A percentile compares a stretch with the other conserved stretches of the same genome.
phyloP scores from a whole-genome alignment of 2,113 vertebrate species.

The Fukomys damarensis region DNA sequence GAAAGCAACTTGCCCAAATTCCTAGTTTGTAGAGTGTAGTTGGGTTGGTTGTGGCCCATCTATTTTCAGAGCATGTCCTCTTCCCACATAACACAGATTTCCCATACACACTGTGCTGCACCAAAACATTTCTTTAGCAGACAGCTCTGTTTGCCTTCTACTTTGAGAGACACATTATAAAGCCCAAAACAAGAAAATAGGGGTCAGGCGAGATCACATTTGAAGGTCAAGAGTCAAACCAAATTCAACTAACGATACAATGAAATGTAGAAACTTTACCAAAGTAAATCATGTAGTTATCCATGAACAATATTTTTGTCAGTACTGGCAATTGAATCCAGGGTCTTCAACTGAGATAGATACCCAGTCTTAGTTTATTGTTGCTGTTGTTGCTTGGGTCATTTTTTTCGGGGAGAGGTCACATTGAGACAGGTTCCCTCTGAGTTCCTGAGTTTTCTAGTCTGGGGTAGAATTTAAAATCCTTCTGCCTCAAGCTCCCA shows the following conservation, averaged over 20 bases:
- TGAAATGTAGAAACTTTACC: not conserved
- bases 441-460: too few relatives aligned
- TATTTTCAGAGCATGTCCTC: not conserved
- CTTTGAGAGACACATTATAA: not conserved
- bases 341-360: too few relatives aligned
- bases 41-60: not conserved
- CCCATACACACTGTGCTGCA: too few relatives aligned
- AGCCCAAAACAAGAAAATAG: not conserved
- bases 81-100: accelerated
- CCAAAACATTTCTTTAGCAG: not conserved
- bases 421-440: too few relatives aligned
- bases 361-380: too few relatives aligned
- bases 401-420: too few relatives aligned
- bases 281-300: not conserved
- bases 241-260: not conserved
- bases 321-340: too few relatives aligned
- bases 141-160: not conserved
- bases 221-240: not conserved
- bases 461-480: too few relatives aligned
- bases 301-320: too few relatives aligned
- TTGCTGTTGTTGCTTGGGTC: too few relatives aligned
- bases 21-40: not conserved
- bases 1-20: not conserved
- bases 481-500: too few relatives aligned
- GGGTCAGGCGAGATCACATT: not conserved